Evolutionary conservation across 2,888 invertebrate species (phyloP).

Genomic region (Synergus gifuensis): DNA sequence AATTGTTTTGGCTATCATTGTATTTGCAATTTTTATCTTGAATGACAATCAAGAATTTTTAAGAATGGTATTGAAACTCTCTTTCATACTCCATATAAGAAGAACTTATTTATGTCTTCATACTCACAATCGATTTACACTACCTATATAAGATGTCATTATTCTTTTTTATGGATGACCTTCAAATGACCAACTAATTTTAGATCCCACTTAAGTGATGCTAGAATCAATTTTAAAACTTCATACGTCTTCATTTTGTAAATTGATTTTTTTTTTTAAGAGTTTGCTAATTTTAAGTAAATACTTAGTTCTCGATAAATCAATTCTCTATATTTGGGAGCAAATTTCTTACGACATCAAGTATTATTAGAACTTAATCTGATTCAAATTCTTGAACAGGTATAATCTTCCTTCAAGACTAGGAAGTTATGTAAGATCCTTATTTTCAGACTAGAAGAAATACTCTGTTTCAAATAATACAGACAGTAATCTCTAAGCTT

Average conservation of each 20-base stretch:
- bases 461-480: background rate
- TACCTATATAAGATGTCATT: background rate
- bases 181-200: slow-evolving; percentile 17
- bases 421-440: slow-evolving; percentile 9
- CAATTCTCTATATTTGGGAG: slow-evolving; percentile 12
- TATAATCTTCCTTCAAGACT: background rate
- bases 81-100: background rate
- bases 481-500: background rate
- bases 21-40: background rate
- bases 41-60: background rate
- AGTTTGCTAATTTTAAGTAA: background rate
- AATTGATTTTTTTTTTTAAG: background rate
- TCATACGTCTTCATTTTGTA: no score
- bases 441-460: background rate
- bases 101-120: slow-evolving; percentile 3
- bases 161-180: background rate
- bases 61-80: background rate
- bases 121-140: slow-evolving; percentile 3
- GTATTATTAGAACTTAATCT: slow-evolving; percentile 13
- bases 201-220: background rate
- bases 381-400: slow-evolving; percentile 12
- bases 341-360: slow-evolving; percentile 20
- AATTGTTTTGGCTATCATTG: background rate
- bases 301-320: background rate
- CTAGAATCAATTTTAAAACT: background rate